phyloP scores from a whole-genome alignment of 2,113 vertebrate genomes.

The Lepidothrix coronata region DNA sequence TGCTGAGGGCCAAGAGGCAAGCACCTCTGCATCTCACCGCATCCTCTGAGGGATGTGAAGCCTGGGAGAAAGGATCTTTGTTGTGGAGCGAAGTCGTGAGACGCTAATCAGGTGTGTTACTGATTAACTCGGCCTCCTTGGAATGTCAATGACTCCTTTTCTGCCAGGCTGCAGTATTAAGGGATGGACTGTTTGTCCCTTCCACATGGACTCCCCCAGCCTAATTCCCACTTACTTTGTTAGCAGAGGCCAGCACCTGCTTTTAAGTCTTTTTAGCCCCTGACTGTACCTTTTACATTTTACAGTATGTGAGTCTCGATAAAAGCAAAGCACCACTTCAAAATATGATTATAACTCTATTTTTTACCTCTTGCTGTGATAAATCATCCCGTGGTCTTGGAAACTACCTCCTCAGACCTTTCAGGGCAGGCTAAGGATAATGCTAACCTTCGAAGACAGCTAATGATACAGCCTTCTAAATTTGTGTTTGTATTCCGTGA shows the following conservation, averaged over 20 bases:
- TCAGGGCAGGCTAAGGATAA: not conserved
- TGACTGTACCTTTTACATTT: not conserved
- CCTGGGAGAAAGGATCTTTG: not conserved
- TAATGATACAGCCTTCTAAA: not conserved
- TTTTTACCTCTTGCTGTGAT: not conserved
- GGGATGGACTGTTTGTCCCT: slow-evolving; percentile 30
- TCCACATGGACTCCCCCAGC: not conserved
- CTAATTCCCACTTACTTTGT: not conserved
- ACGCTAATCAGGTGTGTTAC: slow-evolving; percentile 57
- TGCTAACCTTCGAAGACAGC: not conserved
- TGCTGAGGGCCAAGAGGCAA: not conserved
- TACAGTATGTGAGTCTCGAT: not conserved
- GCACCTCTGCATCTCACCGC: not conserved
- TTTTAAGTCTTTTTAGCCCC: not conserved
- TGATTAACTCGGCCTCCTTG: slow-evolving; percentile 54
- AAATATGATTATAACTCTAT: not conserved
- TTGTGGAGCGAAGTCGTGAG: not conserved
- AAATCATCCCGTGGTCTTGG: not conserved
- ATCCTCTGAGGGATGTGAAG: not conserved
- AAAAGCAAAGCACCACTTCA: not conserved
- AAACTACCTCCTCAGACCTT: not conserved
- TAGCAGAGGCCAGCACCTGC: slow-evolving; percentile 1
- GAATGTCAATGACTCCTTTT: slow-evolving; percentile 45
- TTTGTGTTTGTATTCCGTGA: not conserved
- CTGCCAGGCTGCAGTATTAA: not conserved